Evolutionary conservation across 2,113 vertebrate species (phyloP).

Genomic region (Ovibos moschatus): DNA sequence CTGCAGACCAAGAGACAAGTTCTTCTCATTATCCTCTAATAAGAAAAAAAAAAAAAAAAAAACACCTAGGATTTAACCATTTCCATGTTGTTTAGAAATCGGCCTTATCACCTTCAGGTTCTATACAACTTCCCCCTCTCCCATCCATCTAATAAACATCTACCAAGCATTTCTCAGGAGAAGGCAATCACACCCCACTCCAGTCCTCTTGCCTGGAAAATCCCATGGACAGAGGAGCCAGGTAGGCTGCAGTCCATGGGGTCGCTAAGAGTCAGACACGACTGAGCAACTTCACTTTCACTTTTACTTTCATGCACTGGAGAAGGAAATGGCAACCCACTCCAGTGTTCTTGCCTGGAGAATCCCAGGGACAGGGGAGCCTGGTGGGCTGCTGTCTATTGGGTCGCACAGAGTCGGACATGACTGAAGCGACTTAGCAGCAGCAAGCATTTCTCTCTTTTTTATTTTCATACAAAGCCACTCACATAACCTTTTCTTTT

Average conservation of each 20-base stretch:
- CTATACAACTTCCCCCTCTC: neutral
- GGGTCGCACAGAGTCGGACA: too few species aligned
- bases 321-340: too few species aligned
- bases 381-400: too few species aligned
- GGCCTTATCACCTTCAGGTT: neutral
- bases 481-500: neutral
- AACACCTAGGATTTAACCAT: slow-evolving; percentile 21
- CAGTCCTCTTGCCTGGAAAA: too few species aligned
- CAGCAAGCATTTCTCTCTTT: neutral
- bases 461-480: neutral
- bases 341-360: too few species aligned
- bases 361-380: too few species aligned
- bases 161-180: neutral
- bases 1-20: slow-evolving; percentile 88
- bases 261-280: fast-evolving
- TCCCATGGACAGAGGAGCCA: too few species aligned
- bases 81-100: slow-evolving; percentile 34
- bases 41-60: neutral
- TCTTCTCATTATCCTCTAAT: slow-evolving; percentile 85
- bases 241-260: too few species aligned
- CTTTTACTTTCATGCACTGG: too few species aligned
- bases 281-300: too few species aligned
- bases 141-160: slow-evolving; percentile 5
- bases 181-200: too few species aligned
- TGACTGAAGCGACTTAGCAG: too few species aligned